Evolutionary conservation across 2,113 vertebrate genomes (phyloP), one percentile per base, ranked within the genome.

Genomic region (Furnarius figulus): DNA sequence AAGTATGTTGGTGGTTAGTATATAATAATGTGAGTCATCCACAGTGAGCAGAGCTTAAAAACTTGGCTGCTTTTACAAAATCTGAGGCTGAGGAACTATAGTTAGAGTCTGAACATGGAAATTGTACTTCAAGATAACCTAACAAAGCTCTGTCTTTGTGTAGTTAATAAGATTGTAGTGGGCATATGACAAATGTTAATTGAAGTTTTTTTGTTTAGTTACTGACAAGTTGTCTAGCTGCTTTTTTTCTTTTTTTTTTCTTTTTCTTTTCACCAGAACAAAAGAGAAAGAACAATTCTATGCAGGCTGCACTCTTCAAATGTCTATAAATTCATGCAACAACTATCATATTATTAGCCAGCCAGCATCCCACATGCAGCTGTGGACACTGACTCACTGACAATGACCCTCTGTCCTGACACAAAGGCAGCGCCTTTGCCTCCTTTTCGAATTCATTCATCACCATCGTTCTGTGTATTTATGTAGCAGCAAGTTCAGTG

Each of bases 331-430:
- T 89, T 66, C 42, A 20, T 81, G 44, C 53, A 84, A 73, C 61
- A 81, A 13, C 77, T 80, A 24, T 84, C 46, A 12, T 74, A 52
- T 92, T 94, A 92, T 95, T 95, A 95, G 33, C 74, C 94, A 77
- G 27, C 65, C 68, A 56, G 31, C 94, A 85, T 87, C 85, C 85
- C 62, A 61, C 80, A 72, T 89, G 87, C 95, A 95, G 91, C 95
- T 97, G 95, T 84, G 80, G 55, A n/a, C 30, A 63, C 68, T 73
- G 75, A 52, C 40, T 96, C 56, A 44, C 68, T 92, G 59, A 90
- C 94, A 96, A 65, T 83, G 92, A 86, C 72, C 85, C 53, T 81
- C 91, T 95, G 89, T 96, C 85, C 62, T 66, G 85, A 78, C 85
- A 95, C 63, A 94, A 90, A 94, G 92, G 82, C 85, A 28, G 21